Evolutionary conservation across 2,797 vertebrate species (phyloP).

Genomic region (Sternotherus odoratus): DNA sequence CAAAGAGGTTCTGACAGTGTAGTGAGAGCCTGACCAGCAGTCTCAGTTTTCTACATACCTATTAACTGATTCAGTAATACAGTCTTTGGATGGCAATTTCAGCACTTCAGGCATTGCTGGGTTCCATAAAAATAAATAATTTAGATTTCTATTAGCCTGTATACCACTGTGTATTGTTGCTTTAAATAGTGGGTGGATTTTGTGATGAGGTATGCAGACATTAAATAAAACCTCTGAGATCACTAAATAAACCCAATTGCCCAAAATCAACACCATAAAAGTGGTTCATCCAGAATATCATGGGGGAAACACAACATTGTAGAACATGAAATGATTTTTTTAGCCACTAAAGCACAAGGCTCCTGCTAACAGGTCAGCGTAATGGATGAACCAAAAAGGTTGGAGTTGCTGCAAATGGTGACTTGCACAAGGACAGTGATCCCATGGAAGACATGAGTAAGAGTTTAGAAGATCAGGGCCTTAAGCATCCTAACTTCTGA

Average conservation of each 20-base stretch:
- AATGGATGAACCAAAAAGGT: too few species aligned
- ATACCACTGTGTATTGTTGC: too few species aligned
- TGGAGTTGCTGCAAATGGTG: too few species aligned
- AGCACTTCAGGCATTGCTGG: background rate
- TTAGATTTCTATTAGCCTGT: too few species aligned
- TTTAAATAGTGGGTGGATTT: background rate
- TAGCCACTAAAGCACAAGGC: too few species aligned
- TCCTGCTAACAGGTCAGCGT: too few species aligned
- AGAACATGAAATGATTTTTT: background rate
- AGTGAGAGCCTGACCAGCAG: background rate
- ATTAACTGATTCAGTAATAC: background rate
- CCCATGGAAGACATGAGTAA: too few species aligned
- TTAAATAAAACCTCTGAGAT: background rate
- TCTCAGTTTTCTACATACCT: background rate
- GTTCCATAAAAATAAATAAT: too few species aligned
- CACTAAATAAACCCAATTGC: background rate
- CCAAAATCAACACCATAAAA: background rate
- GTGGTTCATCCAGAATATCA: background rate
- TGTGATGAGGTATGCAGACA: background rate
- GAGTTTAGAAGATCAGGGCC: too few species aligned
- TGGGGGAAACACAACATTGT: background rate
- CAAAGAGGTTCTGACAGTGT: background rate
- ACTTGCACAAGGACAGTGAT: too few species aligned
- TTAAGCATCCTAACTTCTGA: too few species aligned
- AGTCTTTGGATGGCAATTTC: background rate